phyloP scores from a whole-genome alignment of 2,797 vertebrate genomes.

The Alcedo quadribrachys region DNA sequence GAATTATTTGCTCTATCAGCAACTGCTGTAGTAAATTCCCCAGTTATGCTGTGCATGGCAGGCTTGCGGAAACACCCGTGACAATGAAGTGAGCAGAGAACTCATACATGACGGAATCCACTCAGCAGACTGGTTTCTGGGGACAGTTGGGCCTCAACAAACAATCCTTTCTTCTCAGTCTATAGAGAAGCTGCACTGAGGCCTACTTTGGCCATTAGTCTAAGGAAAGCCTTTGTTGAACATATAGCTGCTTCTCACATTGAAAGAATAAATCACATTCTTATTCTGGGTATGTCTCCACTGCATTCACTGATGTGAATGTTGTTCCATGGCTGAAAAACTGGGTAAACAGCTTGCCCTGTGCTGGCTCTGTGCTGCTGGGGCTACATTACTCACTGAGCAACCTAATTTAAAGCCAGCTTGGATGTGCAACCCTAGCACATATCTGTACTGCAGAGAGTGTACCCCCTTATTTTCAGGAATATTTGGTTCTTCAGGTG shows the following conservation, averaged over 20 bases:
- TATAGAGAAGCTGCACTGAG: constrained; percentile 40
- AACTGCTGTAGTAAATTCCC: constrained; percentile 27
- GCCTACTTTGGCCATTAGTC: constrained; percentile 63
- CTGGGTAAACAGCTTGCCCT: constrained; percentile 53
- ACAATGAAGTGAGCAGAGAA: constrained; percentile 55
- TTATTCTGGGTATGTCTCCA: constrained; percentile 63
- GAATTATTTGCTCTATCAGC: constrained; percentile 54
- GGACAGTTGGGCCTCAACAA: constrained; percentile 63
- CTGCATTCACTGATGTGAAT: constrained; percentile 56
- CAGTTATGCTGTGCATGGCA: not conserved
- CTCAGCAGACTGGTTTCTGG: constrained; percentile 38
- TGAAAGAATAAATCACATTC: constrained; percentile 69
- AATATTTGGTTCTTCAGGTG: not conserved
- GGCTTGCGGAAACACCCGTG: constrained; percentile 31
- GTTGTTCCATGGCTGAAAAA: constrained; percentile 57
- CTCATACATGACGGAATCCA: constrained; percentile 51
- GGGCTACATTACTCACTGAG: not conserved
- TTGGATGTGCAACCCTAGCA: not conserved
- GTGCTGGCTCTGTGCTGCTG: not conserved
- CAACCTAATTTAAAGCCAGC: constrained; percentile 21
- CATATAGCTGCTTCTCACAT: constrained; percentile 64
- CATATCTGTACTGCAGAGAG: not conserved
- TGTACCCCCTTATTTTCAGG: not conserved
- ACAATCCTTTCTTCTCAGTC: constrained; percentile 64
- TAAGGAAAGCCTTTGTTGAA: constrained; percentile 64